Evolutionary conservation across 2,113 vertebrate genomes (phyloP).

Genomic region (Trichechus manatus): DNA sequence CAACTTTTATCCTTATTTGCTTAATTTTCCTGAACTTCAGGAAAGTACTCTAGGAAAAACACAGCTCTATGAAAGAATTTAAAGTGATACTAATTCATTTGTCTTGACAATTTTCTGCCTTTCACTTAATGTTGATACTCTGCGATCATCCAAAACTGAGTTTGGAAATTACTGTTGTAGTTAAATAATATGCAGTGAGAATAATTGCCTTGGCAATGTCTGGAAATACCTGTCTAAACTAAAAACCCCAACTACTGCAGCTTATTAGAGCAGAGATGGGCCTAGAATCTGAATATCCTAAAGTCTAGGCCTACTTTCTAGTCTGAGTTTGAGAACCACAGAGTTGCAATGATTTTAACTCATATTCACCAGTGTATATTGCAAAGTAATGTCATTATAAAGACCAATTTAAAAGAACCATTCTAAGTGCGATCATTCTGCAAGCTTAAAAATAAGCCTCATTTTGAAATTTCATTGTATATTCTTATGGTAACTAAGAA

Average conservation of each 20-base stretch:
- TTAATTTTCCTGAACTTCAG: conserved; percentile 13
- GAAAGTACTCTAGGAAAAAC: neutral
- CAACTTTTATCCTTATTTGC: neutral
- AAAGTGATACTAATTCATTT: neutral
- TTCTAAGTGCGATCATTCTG: neutral
- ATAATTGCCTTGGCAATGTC: accelerated
- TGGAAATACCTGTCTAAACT: neutral
- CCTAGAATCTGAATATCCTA: neutral
- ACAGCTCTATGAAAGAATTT: neutral
- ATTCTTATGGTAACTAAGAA: neutral
- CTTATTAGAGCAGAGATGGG: neutral
- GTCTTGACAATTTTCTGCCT: neutral
- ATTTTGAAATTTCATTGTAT: neutral
- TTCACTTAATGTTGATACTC: neutral
- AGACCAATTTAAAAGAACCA: neutral
- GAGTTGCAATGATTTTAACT: neutral
- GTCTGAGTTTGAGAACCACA: neutral
- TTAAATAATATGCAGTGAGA: neutral
- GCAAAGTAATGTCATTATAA: neutral
- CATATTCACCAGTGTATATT: no score
- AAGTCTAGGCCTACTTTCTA: neutral
- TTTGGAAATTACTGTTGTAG: neutral
- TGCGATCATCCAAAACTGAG: neutral
- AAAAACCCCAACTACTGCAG: neutral
- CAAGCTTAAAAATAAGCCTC: neutral